Evolutionary conservation across 2,797 vertebrate genomes (phyloP), one percentile per base, ranked within the genome.

Genomic region (Anguilla marmorata): DNA sequence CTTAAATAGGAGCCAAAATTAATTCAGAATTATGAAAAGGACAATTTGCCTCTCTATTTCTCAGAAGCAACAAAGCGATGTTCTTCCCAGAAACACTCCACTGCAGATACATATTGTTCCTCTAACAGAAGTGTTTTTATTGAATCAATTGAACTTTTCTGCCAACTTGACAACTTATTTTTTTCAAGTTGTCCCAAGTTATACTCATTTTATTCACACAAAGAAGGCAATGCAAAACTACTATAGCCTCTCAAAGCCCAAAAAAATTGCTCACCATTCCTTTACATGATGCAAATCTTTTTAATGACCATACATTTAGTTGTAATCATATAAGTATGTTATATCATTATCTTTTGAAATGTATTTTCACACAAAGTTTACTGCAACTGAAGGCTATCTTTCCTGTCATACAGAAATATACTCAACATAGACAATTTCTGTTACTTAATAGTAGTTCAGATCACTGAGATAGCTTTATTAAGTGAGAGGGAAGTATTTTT

Each of bases 21-120:
- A 11, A 74, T 74, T 85, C 84, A 86, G 33, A 88, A 86, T 41
- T 54, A 88, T 27, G 60, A 33, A 58, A 82, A 66, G 30, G 2
- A 45, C 87, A 69, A 63, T 87, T 56, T 87, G 27, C 37, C 6
- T 50, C 14, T 83, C 58, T 30, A 48, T 45, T 87, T 63, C 79
- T 41, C 50, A 79, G 60, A 87, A 66, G 27, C 9, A n/a, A 21
- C 27, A 45, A 12, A 41, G 11, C 45, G 1, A 19, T n/a, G 8
- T 85, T 16, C 63, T 41, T 41, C 85, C 85, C 60, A 76, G 66
- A 88, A 11, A 50, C 63, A 85, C 63, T 85, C 48, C 48, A n/a
- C 66, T 85, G 50, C 63, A 85, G 50, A 74, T n/a, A 76, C n/a
- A 48, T 45, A 19, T 14, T 56, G 48, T 85, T 50, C 83, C 30